These are phyloP conservation scores for Harpagus bidentatus DNA, from an alignment of 2,113 vertebrate genomes.

Conservation along the genomic window DNA sequence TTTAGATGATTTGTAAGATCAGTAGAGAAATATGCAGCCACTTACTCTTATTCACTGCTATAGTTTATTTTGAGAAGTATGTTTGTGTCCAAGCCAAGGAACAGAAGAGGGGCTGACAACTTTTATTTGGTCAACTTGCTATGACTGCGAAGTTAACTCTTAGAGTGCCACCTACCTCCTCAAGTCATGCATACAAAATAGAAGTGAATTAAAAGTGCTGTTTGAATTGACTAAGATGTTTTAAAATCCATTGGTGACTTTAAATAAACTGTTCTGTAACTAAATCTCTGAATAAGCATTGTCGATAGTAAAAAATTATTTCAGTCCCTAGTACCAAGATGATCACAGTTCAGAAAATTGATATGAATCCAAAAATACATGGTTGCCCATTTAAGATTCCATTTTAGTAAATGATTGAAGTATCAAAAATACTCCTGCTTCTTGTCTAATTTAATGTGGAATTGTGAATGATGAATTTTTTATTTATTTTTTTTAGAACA, in stretches of 20 bases:
- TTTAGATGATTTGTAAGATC: neutral
- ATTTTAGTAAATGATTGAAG: neutral
- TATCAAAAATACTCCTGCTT: neutral
- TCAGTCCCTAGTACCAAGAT: neutral
- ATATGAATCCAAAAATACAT: neutral
- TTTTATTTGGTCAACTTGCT: neutral
- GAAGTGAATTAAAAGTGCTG: neutral
- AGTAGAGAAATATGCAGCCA: neutral
- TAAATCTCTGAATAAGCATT: neutral
- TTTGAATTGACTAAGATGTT: neutral
- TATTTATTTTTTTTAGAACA: neutral
- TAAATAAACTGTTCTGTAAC: neutral
- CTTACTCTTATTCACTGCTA: neutral
- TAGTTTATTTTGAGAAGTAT: neutral
- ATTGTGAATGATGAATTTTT: neutral
- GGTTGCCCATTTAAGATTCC: neutral
- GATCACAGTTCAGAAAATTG: neutral
- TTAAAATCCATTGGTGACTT: neutral
- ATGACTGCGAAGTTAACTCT: neutral
- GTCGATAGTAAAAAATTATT: neutral
- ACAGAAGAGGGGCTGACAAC: neutral
- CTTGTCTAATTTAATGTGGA: neutral
- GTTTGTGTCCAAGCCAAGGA: neutral
- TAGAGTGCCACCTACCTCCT: neutral
- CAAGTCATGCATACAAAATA: neutral